Conservation (phyloP, 2,113 vertebrate genomes). For the Ifrita kowaldi region DNA sequence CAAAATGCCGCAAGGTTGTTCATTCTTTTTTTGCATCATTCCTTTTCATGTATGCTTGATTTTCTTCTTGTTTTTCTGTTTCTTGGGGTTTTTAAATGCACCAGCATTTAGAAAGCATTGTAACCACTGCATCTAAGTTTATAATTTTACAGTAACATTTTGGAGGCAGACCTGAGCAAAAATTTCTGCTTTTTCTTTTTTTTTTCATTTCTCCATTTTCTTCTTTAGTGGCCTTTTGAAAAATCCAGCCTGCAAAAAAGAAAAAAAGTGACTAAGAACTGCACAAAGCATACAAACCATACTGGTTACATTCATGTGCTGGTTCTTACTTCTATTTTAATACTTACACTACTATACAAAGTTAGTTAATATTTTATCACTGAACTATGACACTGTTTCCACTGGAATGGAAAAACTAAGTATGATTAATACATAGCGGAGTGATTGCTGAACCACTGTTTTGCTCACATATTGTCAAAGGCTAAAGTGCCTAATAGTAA, state of each 20-base stretch:
- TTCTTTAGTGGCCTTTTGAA: constrained; percentile 82
- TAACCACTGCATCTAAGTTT: constrained; percentile 5
- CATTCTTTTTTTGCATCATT: not conserved
- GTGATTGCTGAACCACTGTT: not conserved
- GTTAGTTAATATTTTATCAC: not conserved
- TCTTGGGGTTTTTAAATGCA: not conserved
- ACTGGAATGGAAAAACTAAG: not conserved
- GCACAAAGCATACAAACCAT: not conserved
- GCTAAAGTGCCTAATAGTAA: not conserved
- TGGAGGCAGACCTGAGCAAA: constrained; percentile 75
- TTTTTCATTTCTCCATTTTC: constrained; percentile 79
- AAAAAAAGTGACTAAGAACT: not conserved
- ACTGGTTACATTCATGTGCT: not conserved
- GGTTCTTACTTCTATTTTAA: not conserved
- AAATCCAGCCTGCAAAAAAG: constrained; percentile 73
- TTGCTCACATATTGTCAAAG: not conserved
- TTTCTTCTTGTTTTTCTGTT: not conserved
- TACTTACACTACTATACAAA: not conserved
- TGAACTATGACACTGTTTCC: not conserved
- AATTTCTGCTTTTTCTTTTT: not conserved
- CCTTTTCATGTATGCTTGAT: not conserved
- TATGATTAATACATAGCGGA: not conserved
- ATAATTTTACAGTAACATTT: constrained; percentile 67
- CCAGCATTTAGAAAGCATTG: constrained; percentile 15
- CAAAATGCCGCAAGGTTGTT: not conserved